Evolutionary conservation across 2,888 invertebrate genomes (phyloP).

Genomic region (Aelia acuminata): DNA sequence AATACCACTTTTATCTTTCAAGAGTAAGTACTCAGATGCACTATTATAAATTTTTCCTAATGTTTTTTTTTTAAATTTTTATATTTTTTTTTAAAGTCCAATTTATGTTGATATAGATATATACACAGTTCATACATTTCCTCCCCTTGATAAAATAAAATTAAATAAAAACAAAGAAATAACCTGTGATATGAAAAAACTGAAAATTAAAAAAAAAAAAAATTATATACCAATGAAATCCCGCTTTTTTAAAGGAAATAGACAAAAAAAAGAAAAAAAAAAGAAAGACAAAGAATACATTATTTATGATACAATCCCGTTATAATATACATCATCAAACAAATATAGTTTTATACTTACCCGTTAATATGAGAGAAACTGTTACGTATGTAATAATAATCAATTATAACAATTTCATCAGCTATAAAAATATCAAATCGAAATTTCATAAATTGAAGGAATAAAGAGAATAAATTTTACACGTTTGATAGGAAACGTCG

Average conservation of each 20-base stretch:
- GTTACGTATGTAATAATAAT: conserved; percentile 9
- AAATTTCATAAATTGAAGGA: conserved; percentile 36
- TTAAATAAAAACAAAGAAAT: neutral
- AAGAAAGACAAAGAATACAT: conserved; percentile 15
- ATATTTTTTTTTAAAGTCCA: neutral
- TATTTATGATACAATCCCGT: conserved; percentile 43
- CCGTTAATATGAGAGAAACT: conserved; percentile 32
- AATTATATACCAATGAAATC: neutral
- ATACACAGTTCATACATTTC: conserved; percentile 23
- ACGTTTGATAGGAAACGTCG: conserved; percentile 35
- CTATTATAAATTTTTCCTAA: conserved; percentile 13
- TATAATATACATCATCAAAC: conserved; percentile 35
- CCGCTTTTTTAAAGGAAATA: neutral
- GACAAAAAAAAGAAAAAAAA: neutral
- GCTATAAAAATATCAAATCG: conserved; percentile 49
- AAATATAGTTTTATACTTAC: conserved; percentile 28
- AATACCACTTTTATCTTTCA: neutral
- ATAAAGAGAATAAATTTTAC: conserved; percentile 41
- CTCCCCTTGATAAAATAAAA: conserved; percentile 1
- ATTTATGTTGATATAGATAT: conserved; percentile 1
- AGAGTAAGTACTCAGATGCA: conserved; percentile 29
- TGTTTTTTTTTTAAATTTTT: neutral
- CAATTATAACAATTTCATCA: conserved; percentile 35
- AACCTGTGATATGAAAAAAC: neutral
- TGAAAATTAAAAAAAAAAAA: conserved; percentile 4